phyloP scores from a whole-genome alignment of 2,888 invertebrate genomes.

The Tinea pellionella region DNA sequence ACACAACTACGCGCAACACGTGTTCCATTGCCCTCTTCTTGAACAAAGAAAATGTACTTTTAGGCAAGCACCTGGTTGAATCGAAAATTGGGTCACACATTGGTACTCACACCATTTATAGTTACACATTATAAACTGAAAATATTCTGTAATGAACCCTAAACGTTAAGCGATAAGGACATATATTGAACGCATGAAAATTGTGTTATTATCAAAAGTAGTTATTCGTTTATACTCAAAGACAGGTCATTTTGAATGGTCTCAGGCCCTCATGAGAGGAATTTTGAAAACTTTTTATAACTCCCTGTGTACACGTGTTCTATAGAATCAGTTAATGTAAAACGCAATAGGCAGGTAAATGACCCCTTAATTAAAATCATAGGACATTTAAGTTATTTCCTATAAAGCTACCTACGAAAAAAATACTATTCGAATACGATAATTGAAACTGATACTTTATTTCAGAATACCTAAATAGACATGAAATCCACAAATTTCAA shows the following conservation, averaged over 20 bases:
- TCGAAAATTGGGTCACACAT: constrained; percentile 55
- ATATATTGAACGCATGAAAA: too few species aligned
- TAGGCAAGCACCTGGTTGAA: constrained; percentile 44
- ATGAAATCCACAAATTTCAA: too few species aligned
- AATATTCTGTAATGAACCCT: not conserved
- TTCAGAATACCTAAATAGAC: too few species aligned
- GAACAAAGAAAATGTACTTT: constrained; percentile 38
- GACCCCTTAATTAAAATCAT: too few species aligned
- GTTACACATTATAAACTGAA: not conserved
- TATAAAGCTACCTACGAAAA: too few species aligned
- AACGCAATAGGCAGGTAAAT: not conserved
- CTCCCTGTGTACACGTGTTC: not conserved
- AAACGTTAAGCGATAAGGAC: too few species aligned
- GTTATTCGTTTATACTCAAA: not conserved
- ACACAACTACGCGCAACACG: constrained; percentile 29
- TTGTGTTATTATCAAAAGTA: not conserved
- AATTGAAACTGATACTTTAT: too few species aligned
- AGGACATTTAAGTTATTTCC: too few species aligned
- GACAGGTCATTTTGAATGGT: not conserved
- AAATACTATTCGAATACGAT: too few species aligned
- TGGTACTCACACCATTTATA: not conserved
- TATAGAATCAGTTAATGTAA: not conserved
- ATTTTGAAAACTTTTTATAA: not conserved
- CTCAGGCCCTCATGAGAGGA: not conserved
- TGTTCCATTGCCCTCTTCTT: constrained; percentile 27